These are phyloP conservation scores for Dryas iulia DNA, from an alignment of 1,140 invertebrate species.

Conservation along the genomic window DNA sequence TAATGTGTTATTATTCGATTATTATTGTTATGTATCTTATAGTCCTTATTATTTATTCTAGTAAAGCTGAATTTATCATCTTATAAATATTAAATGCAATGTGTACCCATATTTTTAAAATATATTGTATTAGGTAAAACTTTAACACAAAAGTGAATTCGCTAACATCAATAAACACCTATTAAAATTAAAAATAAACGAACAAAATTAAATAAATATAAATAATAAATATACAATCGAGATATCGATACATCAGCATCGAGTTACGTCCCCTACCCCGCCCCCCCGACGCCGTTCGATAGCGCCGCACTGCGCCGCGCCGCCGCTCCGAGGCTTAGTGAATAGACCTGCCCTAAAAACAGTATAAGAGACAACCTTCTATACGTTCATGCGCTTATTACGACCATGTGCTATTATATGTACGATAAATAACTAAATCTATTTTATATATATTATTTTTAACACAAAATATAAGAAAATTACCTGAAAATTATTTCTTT, in stretches of 20 bases:
- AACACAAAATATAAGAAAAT: background rate
- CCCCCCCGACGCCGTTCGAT: conserved; percentile 67
- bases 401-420: background rate
- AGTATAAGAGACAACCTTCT: conserved; percentile 19
- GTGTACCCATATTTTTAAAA: background rate
- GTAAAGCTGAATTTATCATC: background rate
- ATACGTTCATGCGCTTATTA: conserved; percentile 23
- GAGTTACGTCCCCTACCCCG: conserved; percentile 40
- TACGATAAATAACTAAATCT: background rate
- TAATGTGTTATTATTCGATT: background rate
- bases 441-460: background rate
- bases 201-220: background rate
- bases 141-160: too few species aligned
- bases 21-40: background rate
- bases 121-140: background rate
- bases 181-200: background rate
- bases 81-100: background rate
- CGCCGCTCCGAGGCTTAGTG: conserved; percentile 42
- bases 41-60: background rate
- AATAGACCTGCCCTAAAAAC: conserved; percentile 38
- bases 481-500: too few species aligned
- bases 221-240: background rate
- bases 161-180: background rate
- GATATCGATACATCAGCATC: conserved; percentile 27
- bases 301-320: conserved; percentile 73